These are phyloP conservation scores for Darevskia mixta DNA, from an alignment of 2,797 vertebrate species.

Conservation along the genomic window DNA sequence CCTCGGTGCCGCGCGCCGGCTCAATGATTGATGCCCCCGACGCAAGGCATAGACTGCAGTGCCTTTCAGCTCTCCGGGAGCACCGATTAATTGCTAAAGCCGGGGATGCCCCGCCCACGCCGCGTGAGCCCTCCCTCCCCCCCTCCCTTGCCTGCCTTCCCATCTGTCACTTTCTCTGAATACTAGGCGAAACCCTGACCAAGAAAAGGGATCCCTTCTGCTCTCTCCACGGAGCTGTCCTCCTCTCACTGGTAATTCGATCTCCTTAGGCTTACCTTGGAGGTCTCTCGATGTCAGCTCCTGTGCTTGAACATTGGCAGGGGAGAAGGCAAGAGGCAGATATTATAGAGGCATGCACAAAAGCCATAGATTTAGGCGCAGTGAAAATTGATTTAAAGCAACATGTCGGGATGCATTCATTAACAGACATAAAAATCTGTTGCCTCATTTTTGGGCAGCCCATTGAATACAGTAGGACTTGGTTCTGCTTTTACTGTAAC, in stretches of 20 bases:
- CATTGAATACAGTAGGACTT: background rate
- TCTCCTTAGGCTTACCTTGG: background rate
- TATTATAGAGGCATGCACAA: too few species aligned
- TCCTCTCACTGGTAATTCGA: background rate
- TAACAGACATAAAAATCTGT: background rate
- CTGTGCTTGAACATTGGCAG: background rate
- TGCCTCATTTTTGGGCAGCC: too few species aligned
- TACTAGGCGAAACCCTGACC: background rate
- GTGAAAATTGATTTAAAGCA: background rate
- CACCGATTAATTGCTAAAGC: background rate
- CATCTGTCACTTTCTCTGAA: constrained; percentile 9
- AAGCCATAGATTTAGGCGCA: background rate
- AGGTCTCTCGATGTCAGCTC: background rate
- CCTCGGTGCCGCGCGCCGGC: background rate
- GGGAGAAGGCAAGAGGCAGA: background rate
- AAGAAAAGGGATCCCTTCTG: background rate
- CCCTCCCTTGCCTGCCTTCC: background rate
- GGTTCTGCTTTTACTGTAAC: background rate
- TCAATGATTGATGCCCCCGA: constrained; percentile 45
- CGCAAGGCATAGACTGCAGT: background rate
- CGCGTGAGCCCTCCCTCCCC: background rate
- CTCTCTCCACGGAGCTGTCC: too few species aligned
- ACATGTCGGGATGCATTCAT: background rate
- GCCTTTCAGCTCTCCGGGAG: background rate
- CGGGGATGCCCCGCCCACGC: background rate